Conservation (phyloP, 2,797 vertebrate genomes). For the Tragelaphus eurycerus region DNA sequence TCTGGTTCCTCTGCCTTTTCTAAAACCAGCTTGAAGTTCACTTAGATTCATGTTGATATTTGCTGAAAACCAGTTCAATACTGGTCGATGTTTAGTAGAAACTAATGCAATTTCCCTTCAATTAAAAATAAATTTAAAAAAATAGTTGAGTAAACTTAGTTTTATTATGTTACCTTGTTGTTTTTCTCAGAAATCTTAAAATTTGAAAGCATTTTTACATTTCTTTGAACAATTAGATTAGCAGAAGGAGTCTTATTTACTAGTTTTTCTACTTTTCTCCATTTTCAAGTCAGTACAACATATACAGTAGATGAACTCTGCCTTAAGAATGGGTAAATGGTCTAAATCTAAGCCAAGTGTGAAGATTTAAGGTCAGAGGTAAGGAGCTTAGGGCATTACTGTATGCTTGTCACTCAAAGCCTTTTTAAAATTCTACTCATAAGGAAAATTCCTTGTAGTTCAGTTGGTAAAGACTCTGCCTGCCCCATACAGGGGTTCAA, state of each 20-base stretch:
- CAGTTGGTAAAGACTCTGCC: not conserved
- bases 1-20: too few relatives aligned
- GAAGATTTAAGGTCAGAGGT: conserved; percentile 30
- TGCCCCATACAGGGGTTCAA: not conserved
- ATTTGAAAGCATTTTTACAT: not conserved
- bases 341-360: conserved; percentile 37
- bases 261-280: not conserved
- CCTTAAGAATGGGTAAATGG: not conserved
- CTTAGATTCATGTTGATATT: not conserved
- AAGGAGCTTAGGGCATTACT: not conserved
- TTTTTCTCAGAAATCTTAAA: not conserved
- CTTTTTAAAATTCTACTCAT: not conserved
- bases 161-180: not conserved
- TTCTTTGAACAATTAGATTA: not conserved
- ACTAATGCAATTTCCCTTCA: not conserved
- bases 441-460: not conserved
- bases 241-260: not conserved
- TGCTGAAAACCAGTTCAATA: not conserved
- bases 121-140: not conserved
- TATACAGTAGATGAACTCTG: conserved; percentile 40
- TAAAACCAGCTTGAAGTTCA: too few relatives aligned
- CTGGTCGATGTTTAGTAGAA: not conserved
- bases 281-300: not conserved
- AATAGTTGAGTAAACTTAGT: not conserved
- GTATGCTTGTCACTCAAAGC: not conserved